Evolutionary conservation across 2,888 invertebrate genomes (phyloP).

Genomic region (Digitonthophagus gazella): DNA sequence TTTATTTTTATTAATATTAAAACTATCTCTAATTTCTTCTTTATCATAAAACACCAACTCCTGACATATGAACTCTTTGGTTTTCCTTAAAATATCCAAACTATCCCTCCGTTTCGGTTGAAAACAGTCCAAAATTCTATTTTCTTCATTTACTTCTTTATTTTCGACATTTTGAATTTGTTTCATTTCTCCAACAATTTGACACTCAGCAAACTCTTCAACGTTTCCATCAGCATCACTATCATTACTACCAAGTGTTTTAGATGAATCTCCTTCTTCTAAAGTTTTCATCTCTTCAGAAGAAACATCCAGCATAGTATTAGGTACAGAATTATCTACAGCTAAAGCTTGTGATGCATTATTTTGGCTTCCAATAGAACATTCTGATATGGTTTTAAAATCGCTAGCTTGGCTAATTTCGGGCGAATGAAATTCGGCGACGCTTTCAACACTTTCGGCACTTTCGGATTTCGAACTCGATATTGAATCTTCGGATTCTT

Average conservation of each 20-base stretch:
- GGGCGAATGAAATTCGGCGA: not conserved
- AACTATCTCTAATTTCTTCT: not conserved
- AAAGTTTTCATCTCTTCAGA: constrained; percentile 9
- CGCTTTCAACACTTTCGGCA: not conserved
- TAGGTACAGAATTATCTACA: constrained; percentile 1
- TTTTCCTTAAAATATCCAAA: constrained; percentile 10
- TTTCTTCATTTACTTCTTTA: no score
- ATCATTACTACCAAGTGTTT: not conserved
- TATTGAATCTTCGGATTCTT: not conserved
- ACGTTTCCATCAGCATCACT: constrained; percentile 5
- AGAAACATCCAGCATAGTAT: constrained; percentile 7
- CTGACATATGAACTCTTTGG: not conserved
- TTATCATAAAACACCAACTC: constrained; percentile 7
- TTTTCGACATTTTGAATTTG: not conserved
- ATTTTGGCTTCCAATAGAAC: not conserved
- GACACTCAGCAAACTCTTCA: not conserved
- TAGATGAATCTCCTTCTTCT: constrained; percentile 2
- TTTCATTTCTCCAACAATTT: not conserved
- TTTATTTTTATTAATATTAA: not conserved
- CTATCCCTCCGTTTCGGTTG: no score
- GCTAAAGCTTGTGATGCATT: not conserved
- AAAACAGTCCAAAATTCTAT: no score
- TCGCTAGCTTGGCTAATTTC: constrained; percentile 6
- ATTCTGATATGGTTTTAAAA: constrained; percentile 1
- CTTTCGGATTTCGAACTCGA: not conserved